Evolutionary conservation across 2,888 invertebrate genomes (phyloP), one percentile per base, ranked within the genome.

Genomic region (Chaetogeoica ovagalla): DNA sequence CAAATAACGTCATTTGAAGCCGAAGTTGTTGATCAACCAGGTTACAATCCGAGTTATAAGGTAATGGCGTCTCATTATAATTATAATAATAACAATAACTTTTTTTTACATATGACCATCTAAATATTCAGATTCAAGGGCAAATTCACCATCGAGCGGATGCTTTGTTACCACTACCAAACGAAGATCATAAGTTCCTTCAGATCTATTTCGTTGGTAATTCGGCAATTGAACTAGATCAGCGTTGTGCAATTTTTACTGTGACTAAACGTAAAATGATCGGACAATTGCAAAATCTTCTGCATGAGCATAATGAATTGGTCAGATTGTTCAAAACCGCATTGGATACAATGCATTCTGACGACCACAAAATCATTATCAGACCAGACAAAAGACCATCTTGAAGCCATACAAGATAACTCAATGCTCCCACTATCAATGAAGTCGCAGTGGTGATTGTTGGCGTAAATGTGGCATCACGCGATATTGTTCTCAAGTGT

Each of bases 361-460:
- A 66, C 13, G 66, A 66, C 21, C 21, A 66, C 66, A 66, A 43
- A 43, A 43, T 66, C 21, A 11, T 66, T n/a, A 43, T 66, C 39
- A 66, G 66, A 66, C 11, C 43, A n/a, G 66, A 66, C 43, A 70
- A 70, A 55, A 55, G n/a, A 37, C 37, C 70, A 9, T 1, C 30
- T n/a, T 21, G n/a, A 52, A 4, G 21, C 19, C 55, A 70, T 39
- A 23, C 8, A 70, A 55, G 70, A 86, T n/a, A 21, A 43, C 43
- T 43, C n/a, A 66, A 66, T 84, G 86, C 85, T 70, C 86, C 85
- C 81, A 85, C 84, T 62, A 83, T 85, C 43, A 83, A 85, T 83
- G 85, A 86, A 84, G 85, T 86, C 65, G 85, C 85, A 21, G 83
- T 86, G 71, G 82, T 86, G n/a, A 84, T 86, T 65, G 85, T 85